Evolutionary conservation across 1,140 invertebrate species (phyloP).

Genomic region (Pogonognathellus flavescens): DNA sequence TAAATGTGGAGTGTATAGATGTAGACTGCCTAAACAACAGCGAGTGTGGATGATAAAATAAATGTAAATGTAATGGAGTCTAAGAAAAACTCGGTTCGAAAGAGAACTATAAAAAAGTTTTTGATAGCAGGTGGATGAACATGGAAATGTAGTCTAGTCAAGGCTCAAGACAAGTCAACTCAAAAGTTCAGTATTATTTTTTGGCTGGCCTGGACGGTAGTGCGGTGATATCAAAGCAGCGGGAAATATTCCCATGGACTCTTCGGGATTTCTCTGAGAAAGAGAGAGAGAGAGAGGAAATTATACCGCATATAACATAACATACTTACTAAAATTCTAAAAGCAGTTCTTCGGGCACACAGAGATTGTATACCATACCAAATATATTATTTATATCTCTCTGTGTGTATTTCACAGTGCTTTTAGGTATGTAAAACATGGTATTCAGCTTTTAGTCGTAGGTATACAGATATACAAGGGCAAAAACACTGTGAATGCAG

Average conservation of each 20-base stretch:
- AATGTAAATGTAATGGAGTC: slow-evolving; percentile 44
- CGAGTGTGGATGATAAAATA: slow-evolving; percentile 33
- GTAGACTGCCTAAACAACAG: background rate
- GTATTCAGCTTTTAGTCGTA: background rate
- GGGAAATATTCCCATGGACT: slow-evolving; percentile 47
- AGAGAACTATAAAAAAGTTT: slow-evolving; percentile 40
- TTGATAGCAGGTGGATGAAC: slow-evolving; percentile 48
- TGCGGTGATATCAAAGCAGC: slow-evolving; percentile 47
- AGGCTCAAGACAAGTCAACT: slow-evolving; percentile 21
- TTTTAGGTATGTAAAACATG: background rate
- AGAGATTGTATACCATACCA: background rate
- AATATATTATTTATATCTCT: slow-evolving; percentile 25
- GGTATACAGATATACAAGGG: background rate
- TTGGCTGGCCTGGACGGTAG: slow-evolving; percentile 31
- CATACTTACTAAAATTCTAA: background rate
- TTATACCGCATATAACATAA: no score
- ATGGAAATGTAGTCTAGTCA: slow-evolving; percentile 34
- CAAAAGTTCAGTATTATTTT: slow-evolving; percentile 44
- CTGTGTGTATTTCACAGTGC: background rate
- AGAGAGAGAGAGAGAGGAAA: slow-evolving; percentile 21
- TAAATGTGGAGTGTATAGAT: background rate
- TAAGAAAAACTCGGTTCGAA: slow-evolving; percentile 34
- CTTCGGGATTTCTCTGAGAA: slow-evolving; percentile 20
- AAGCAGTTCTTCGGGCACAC: background rate
- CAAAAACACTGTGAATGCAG: slow-evolving; percentile 41